Base-by-base conservation (phyloP, 2,797 vertebrate species). In the Crypturellus tataupa region DNA sequence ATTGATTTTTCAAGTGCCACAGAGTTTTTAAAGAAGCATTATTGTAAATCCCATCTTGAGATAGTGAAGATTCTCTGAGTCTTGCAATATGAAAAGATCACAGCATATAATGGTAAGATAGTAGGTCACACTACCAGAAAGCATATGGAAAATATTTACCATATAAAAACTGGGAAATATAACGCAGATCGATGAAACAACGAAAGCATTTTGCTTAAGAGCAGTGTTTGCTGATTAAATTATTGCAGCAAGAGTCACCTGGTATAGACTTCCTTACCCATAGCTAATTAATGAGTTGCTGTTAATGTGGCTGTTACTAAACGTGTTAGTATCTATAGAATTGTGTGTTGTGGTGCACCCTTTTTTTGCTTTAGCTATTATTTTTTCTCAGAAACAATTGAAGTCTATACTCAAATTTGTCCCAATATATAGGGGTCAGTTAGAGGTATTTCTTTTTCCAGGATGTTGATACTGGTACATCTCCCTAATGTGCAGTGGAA, bases 1-100 rank as follows among this genome's bases (percentile, higher is more conserved):
- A 93, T 73, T 85, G 73, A 89, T 92, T 94, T 95, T 95, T 96
- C 89, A 93, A 96, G 77, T 87, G 47, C 62, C 79, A n/a, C 58
- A 27, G 65, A 90, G 73, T 73, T 95, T 95, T 93, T 94, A 86
- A 94, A 91, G 70, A 71, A 86, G 68, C 37, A 51, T 85, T 93
- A 64, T 53, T 79, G 40, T 73, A 95, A 96, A 92, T 91, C 69
- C 21, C 44, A 72, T 93, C 59, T 89, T 92, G 83, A 94, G 89
- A 92, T 20, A 89, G 53, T 37, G 55, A 90, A 55, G 51, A 44
- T 78, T 46, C 29, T 47, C 73, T 6, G 7, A 80, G 80, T 64
- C 64, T 58, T 65, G 37, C 76, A 81, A 58, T 75, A 33, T 65
- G 49, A 83, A 60, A 93, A 94, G 91, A 84, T 85, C 60, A 24